Evolutionary conservation across 2,797 vertebrate species (phyloP), one percentile per base, ranked within the genome.

Genomic region (Valencia hispanica): DNA sequence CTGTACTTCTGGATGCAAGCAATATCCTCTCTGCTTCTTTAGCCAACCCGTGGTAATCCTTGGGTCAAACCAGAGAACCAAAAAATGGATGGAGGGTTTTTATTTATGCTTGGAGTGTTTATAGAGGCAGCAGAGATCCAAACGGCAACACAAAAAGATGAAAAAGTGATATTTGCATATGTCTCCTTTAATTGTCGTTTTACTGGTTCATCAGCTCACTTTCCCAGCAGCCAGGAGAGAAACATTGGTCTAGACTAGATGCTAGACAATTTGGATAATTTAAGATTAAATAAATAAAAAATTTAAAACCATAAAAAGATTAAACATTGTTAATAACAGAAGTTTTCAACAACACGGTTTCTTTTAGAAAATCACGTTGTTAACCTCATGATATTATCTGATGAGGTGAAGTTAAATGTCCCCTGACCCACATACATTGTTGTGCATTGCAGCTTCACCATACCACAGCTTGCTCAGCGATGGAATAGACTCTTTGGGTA

Each of bases 401-500:
- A 41, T 66, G 63, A 66, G 63, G 63, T 63, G 59, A 36, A 63
- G 18, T 32, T 39, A 25, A n/a, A 39, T 22, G 48, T 39, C n/a
- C 53, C 61, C 65, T 81, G 75, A 88, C 68, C 34, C 48, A 73
- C 74, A 79, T 79, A 69, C 74, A 45, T 47, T 91, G 72, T 92
- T 90, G 91, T 95, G 80, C 80, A 36, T 95, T 95, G 73, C 94
- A 96, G 95, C 91, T 68, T 74, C 70, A 69, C 79, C 89, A 6
- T 93, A 88, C 86, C 91, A 94, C 72, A 78, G 68, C 73, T 84
- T 96, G 89, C 90, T 96, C 82, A 92, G 88, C 70, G 93, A 91
- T 79, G 95, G 96, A 92, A 82, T 96, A 81, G 74, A 87, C 78
- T 88, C 84, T 68, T 61, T 96, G 75, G 95, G 96, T 96, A 95